Evolutionary conservation across 2,113 vertebrate species (phyloP), one percentile per base, ranked within the genome.

Genomic region (Quiscalus mexicanus): DNA sequence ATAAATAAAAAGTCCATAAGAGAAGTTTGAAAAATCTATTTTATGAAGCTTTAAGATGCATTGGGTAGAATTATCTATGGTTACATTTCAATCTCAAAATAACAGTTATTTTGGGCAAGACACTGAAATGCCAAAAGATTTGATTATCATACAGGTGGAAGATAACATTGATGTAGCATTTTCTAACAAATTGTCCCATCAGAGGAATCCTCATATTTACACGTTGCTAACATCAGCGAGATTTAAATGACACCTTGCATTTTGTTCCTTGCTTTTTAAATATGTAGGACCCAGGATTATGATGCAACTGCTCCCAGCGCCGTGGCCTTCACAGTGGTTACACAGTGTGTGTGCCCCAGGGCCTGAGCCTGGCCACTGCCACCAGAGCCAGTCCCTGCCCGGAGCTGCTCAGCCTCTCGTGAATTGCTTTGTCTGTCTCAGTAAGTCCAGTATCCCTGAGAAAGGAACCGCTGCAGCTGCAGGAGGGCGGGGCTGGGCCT

Each of bases 11-110:
- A 84, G 97, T 92, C 96, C 78, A 23, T 95, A 93, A 97, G 97
- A 98, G 96, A 98, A 95, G 90, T 98, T 96, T 96, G 95, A 97
- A 98, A 98, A 98, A 98, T 96, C 95, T 98, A 98, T 98, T 98
- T 99, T 98, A 98, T 98, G 98, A 98, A 98, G 98, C 98, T 98
- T 99, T 99, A 98, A 98, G 98, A 98, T 98, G 98, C 98, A 98
- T 93, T 93, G 97, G 98, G 96, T 96, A 97, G 97, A 98, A 98
- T 98, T 98, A 98, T 98, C 97, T 98, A 98, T 95, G 97, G 95
- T 98, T 99, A 98, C 98, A 98, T 98, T 98, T 97, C 96, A 89
- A 93, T 97, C 97, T 97, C 96, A 96, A 98, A 98, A 98, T 97
- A 98, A 96, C 92, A 95, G 97, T 97, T 98, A 97, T 97, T 97